Conservation (phyloP, 2,888 invertebrate species). For the Aspidiotus rigidus region DNA sequence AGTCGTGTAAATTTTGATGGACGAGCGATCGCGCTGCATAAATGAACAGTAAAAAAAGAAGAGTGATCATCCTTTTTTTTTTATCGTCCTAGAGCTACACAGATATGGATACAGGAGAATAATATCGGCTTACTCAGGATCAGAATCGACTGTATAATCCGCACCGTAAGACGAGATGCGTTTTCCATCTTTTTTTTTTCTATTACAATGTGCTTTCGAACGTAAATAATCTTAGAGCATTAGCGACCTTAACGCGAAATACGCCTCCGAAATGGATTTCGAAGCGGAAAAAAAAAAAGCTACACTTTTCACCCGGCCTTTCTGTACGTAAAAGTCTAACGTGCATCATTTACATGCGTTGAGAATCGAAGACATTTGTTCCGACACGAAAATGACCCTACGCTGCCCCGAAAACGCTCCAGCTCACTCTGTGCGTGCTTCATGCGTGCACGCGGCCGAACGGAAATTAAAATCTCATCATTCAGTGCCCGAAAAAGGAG, state of each 20-base stretch:
- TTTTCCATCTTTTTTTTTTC: background rate
- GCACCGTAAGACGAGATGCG: background rate
- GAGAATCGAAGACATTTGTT: background rate
- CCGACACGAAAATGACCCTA: background rate
- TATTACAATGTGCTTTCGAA: background rate
- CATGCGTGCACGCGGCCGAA: background rate
- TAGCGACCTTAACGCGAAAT: background rate
- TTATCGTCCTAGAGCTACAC: background rate
- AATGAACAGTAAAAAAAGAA: background rate
- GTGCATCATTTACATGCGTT: background rate
- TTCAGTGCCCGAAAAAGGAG: background rate
- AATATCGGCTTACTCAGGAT: background rate
- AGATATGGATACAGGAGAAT: background rate
- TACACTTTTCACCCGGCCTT: background rate
- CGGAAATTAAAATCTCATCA: conserved; percentile 1
- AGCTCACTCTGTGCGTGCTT: background rate
- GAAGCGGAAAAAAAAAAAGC: background rate
- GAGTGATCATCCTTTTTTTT: background rate
- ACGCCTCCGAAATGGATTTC: background rate
- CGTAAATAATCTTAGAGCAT: background rate
- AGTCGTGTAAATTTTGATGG: background rate
- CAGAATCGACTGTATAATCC: background rate
- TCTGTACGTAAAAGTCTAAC: too few species aligned
- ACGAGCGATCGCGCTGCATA: background rate
- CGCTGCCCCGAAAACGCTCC: background rate